phyloP scores from a whole-genome alignment of 2,113 vertebrate species.

The Apistogramma diplotaenia region DNA sequence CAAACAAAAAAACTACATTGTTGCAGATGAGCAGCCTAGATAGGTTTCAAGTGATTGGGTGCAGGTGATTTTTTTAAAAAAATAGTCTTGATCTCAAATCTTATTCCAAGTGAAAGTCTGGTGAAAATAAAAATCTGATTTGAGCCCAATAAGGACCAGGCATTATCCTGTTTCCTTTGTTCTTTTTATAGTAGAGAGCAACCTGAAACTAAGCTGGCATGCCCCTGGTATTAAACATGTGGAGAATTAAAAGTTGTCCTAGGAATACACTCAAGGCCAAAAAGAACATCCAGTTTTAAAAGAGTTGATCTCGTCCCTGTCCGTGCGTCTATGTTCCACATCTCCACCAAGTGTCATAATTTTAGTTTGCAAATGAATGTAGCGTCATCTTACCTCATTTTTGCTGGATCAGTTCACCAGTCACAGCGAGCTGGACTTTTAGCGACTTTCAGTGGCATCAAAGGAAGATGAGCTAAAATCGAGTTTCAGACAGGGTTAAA shows the following conservation, averaged over 20 bases:
- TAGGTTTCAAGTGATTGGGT: background rate
- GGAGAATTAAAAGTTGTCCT: background rate
- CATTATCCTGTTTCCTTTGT: background rate
- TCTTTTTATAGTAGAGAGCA: background rate
- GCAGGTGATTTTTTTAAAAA: background rate
- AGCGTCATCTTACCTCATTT: background rate
- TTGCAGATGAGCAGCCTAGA: background rate
- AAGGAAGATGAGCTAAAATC: background rate
- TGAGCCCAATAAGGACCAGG: background rate
- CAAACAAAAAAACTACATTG: too few species aligned
- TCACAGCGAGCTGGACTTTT: background rate
- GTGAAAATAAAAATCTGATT: background rate
- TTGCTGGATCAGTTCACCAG: background rate
- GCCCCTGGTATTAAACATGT: background rate
- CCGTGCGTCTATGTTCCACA: background rate
- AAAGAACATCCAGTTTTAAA: background rate
- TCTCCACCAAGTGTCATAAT: background rate
- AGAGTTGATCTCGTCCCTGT: background rate
- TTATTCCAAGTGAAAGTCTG: background rate
- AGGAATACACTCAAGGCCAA: background rate
- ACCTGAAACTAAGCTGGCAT: background rate
- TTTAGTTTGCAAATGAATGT: background rate
- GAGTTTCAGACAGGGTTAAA: background rate
- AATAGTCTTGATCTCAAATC: background rate
- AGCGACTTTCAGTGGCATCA: background rate